Evolutionary conservation across 23 tunicate genomes (phyloP).

Genomic region (Styela clava): DNA sequence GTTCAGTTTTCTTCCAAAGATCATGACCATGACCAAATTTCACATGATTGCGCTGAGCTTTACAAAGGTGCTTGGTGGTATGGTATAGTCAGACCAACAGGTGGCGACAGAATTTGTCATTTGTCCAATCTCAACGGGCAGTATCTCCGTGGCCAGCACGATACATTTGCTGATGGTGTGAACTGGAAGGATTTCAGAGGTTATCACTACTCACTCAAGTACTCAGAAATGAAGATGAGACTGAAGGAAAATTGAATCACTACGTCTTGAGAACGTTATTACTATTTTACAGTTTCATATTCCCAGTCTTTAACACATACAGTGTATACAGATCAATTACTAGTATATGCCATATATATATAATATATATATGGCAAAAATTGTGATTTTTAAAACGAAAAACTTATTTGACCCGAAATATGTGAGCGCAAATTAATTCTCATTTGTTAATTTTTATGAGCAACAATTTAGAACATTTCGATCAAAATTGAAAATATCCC

Average conservation of each 20-base stretch:
- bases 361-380: no score
- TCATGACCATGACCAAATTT: not conserved
- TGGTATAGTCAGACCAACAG: not conserved
- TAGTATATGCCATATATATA: no score
- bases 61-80: slow-evolving; percentile 22
- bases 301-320: no score
- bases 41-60: not conserved
- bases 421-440: no score
- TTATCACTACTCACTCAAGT: slow-evolving; percentile 4
- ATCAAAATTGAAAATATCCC: no score
- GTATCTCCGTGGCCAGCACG: not conserved
- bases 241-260: not conserved
- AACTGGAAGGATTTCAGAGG: slow-evolving; percentile 8
- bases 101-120: not conserved
- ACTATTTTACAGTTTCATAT: no score
- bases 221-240: slow-evolving; percentile 16
- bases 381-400: no score
- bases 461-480: no score
- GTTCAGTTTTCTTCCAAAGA: slow-evolving; percentile 16
- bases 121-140: not conserved
- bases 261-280: no score
- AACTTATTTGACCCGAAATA: no score
- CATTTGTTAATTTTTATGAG: no score
- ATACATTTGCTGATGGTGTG: slow-evolving; percentile 4
- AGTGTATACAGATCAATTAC: no score